Evolutionary conservation across 92 coral and sea anemone species (phyloP), one percentile per base, ranked within the genome.

Genomic region (Meandrina meandrites): DNA sequence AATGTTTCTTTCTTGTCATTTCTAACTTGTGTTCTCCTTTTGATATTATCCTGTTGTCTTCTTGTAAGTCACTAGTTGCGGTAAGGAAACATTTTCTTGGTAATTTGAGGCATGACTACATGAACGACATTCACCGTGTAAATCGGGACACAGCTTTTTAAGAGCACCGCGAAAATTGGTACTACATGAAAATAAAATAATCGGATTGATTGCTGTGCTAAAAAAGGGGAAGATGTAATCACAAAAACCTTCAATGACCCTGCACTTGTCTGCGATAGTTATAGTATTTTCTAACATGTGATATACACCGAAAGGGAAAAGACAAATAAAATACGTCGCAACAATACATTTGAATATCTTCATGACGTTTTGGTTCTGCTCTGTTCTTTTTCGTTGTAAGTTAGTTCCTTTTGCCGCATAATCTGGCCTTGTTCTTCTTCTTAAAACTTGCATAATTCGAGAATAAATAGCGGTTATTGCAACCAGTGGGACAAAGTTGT

Each of bases 101-200:
- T 64, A 4, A n/a, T 7, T 12, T n/a, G 70, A 3, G 0, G 4
- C 14, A 27, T 27, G 31, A 11, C 34, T n/a, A 27, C 32, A 64
- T 28, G 3, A 64, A 9, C 32, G 70, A 27, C 70, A 64, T 27
- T 64, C 27, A 64, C 70, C 16, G 4, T 19, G 70, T 7, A 24
- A n/a, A 64, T 9, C 9, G 31, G 70, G 70, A 27, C 70, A 27
- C 14, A 64, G 16, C 15, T 28, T 64, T 64, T 27, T 31, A 5
- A 79, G 21, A 53, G 47, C 82, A 30, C 18, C 10, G 31, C 82
- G 82, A 79, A 79, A 79, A 28, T 32, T 51, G 4, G 69, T 51
- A 21, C 68, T 15, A 13, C 34, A 79, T 27, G 45, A 31, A 79
- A 79, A 79, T 32, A 79, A 32, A 51, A 79, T 79, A 15, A 31